A percentile compares a stretch with the other conserved stretches of the same genome.
Evolutionary conservation across 92 coral and sea anemone genomes (phyloP).

Genomic region (Muricea muricata): DNA sequence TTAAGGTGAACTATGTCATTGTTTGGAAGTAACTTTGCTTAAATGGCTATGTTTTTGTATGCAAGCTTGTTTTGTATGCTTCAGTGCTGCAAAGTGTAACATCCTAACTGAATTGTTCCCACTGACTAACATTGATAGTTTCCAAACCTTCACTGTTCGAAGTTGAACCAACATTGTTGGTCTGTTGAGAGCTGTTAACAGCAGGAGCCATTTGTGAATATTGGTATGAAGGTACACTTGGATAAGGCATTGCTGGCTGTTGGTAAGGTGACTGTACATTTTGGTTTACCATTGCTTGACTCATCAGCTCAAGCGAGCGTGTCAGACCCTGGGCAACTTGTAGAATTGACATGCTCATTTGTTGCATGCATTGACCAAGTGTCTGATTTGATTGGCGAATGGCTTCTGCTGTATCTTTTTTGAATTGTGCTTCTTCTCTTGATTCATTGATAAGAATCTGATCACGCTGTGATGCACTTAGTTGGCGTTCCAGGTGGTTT

Average conservation of each 20-base stretch:
- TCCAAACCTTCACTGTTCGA: too few species aligned
- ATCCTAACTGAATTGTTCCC: neutral
- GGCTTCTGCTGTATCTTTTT: slow-evolving; percentile 51
- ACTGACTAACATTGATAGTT: slow-evolving; percentile 42
- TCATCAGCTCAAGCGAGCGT: neutral
- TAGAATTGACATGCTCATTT: neutral
- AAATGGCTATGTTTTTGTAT: too few species aligned
- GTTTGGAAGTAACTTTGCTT: too few species aligned
- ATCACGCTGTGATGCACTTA: slow-evolving; percentile 66
- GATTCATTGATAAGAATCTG: slow-evolving; percentile 61
- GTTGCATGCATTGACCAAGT: slow-evolving; percentile 13
- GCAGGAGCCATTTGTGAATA: too few species aligned
- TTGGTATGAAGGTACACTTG: too few species aligned
- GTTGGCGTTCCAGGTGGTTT: slow-evolving; percentile 60
- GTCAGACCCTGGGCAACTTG: neutral
- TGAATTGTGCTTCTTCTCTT: slow-evolving; percentile 58
- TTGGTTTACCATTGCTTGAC: neutral
- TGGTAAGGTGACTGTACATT: too few species aligned
- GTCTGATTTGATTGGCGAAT: slow-evolving; percentile 63
- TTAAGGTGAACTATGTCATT: too few species aligned
- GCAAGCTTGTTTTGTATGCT: neutral
- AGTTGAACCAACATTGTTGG: too few species aligned
- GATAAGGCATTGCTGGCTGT: too few species aligned
- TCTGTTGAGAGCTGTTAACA: too few species aligned
- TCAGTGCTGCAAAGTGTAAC: neutral